Evolutionary conservation across 2,797 vertebrate genomes (phyloP).

Genomic region (Brotula barbata): DNA sequence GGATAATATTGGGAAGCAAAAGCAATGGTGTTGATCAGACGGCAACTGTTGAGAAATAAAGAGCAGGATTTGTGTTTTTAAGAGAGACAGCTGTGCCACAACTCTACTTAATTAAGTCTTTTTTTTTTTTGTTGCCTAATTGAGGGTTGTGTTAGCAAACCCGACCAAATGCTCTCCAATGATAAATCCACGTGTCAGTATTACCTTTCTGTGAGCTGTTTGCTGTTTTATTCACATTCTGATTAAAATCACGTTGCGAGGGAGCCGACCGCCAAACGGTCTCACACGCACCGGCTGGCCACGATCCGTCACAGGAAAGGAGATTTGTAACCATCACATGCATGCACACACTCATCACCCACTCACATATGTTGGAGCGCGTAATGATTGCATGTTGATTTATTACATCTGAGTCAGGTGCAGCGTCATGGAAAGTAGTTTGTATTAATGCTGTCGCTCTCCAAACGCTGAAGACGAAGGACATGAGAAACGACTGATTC

Average conservation of each 20-base stretch:
- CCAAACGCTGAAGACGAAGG: constrained; percentile 29
- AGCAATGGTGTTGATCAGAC: constrained; percentile 8
- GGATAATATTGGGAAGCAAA: constrained; percentile 21
- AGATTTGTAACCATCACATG: constrained; percentile 62
- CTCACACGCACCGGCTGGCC: constrained; percentile 55
- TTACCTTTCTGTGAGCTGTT: background rate
- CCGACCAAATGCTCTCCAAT: too few relatives aligned
- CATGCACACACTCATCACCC: constrained; percentile 47
- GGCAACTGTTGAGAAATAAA: constrained; percentile 14
- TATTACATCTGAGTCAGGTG: too few relatives aligned
- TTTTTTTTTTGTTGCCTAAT: background rate
- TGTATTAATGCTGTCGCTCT: too few relatives aligned
- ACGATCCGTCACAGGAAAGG: constrained; percentile 44
- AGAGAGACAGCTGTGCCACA: background rate
- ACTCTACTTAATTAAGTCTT: constrained; percentile 1
- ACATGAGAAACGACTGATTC: constrained; percentile 27
- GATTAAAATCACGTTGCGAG: constrained; percentile 22
- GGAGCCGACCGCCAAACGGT: constrained; percentile 53
- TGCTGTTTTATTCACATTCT: constrained; percentile 8
- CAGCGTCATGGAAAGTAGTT: too few relatives aligned
- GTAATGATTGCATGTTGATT: constrained; percentile 13
- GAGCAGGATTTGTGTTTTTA: background rate
- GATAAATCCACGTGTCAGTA: too few relatives aligned
- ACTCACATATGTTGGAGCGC: constrained; percentile 18
- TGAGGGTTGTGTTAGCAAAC: too few relatives aligned